Percentiles rank a stretch among this genome's conserved stretches.
Evolutionary conservation across 2,797 vertebrate genomes (phyloP).

Genomic region (Enteromius mattozi): DNA sequence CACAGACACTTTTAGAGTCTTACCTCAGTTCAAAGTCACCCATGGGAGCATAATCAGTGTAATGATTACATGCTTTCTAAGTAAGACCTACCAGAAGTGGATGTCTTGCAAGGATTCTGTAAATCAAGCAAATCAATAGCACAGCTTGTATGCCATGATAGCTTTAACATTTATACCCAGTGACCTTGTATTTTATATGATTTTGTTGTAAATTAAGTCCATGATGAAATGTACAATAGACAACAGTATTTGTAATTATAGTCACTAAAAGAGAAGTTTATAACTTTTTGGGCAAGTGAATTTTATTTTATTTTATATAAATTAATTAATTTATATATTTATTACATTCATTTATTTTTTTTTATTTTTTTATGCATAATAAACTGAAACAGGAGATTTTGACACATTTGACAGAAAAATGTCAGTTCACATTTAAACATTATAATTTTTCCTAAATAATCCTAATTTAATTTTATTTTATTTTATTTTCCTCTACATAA

Average conservation of each 20-base stretch:
- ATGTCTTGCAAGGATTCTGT: background rate
- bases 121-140: constrained; percentile 24
- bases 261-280: background rate
- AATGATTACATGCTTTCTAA: constrained; percentile 33
- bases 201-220: background rate
- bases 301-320: background rate
- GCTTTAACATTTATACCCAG: background rate
- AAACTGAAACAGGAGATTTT: background rate
- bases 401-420: background rate
- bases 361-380: background rate
- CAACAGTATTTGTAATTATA: background rate
- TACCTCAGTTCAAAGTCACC: constrained; percentile 35
- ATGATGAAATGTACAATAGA: background rate
- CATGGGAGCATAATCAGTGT: constrained; percentile 21
- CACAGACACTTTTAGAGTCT: constrained; percentile 24
- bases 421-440: background rate
- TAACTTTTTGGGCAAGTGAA: background rate
- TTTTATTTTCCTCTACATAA: background rate
- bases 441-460: background rate
- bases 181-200: constrained; percentile 3
- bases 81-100: constrained; percentile 10
- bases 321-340: background rate
- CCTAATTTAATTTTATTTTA: background rate
- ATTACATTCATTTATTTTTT: background rate
- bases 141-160: background rate